phyloP scores from a whole-genome alignment of 2,113 vertebrate species.

The Excalfactoria chinensis region DNA sequence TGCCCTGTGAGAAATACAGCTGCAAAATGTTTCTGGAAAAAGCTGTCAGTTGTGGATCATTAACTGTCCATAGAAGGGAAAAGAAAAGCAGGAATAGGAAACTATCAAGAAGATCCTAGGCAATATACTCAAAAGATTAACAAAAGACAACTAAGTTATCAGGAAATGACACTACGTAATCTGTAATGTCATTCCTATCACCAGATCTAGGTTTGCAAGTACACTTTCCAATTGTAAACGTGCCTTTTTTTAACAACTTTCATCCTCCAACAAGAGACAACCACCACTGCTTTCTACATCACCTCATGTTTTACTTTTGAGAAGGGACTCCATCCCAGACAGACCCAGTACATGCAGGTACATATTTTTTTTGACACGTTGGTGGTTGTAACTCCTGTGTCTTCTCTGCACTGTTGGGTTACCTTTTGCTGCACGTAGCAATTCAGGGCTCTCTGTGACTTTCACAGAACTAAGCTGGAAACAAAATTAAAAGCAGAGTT shows the following conservation, averaged over 20 bases:
- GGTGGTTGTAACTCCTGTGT: background rate
- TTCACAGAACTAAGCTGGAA: slow-evolving; percentile 1
- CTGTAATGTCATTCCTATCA: background rate
- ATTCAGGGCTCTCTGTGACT: background rate
- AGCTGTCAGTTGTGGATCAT: background rate
- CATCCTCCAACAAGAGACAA: background rate
- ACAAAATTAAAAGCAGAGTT: slow-evolving; percentile 46
- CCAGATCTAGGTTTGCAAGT: slow-evolving; percentile 28
- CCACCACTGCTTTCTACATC: background rate
- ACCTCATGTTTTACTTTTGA: background rate
- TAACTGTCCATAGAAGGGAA: background rate
- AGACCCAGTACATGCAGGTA: background rate
- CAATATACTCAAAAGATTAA: background rate
- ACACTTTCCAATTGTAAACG: background rate
- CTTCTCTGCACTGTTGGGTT: background rate
- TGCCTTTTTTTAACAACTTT: background rate
- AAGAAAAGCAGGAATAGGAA: background rate
- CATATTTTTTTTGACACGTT: background rate
- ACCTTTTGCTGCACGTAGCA: background rate
- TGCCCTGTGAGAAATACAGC: background rate
- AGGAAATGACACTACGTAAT: slow-evolving; percentile 1
- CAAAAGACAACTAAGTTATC: background rate
- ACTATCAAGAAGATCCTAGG: background rate
- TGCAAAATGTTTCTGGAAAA: background rate
- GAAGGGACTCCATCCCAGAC: background rate